A percentile compares a stretch with the other conserved stretches of the same genome.
phyloP scores from a whole-genome alignment of 2,888 invertebrate species.

The Neoaliturus tenellus region DNA sequence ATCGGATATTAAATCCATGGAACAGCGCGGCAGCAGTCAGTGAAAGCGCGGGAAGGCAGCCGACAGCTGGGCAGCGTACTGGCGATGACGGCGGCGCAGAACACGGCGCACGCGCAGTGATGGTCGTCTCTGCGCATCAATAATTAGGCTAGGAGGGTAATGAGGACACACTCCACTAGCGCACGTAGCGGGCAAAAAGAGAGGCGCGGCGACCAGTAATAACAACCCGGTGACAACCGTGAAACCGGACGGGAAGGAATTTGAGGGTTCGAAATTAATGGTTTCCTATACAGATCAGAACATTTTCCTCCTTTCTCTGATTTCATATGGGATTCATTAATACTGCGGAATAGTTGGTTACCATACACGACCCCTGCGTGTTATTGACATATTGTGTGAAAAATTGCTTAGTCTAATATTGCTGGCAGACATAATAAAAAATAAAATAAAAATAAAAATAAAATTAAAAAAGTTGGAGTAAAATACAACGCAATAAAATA shows the following conservation, averaged over 20 bases:
- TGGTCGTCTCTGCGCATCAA: conserved; percentile 39
- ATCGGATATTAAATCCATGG: conserved; percentile 4
- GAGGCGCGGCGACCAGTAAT: neutral
- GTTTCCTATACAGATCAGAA: neutral
- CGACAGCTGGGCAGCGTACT: neutral
- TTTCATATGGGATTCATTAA: too few relatives aligned
- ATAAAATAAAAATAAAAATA: too few relatives aligned
- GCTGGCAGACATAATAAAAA: too few relatives aligned
- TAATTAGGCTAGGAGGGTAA: conserved; percentile 49
- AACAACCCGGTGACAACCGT: neutral
- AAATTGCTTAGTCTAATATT: too few relatives aligned
- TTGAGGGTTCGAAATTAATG: neutral
- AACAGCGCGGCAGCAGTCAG: neutral
- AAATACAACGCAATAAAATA: too few relatives aligned
- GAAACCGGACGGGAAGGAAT: neutral
- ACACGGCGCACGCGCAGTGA: neutral
- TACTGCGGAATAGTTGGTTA: too few relatives aligned
- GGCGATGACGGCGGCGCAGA: neutral
- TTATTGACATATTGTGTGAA: too few relatives aligned
- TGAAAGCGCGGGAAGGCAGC: conserved; percentile 44
- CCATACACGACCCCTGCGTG: too few relatives aligned
- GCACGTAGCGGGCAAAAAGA: conserved; percentile 23
- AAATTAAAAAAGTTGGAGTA: too few relatives aligned
- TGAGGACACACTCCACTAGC: conserved; percentile 44
- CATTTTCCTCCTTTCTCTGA: neutral